Evolutionary conservation across 2,797 vertebrate genomes (phyloP), one percentile per base, ranked within the genome.

Genomic region (Micrastur ruficollis): DNA sequence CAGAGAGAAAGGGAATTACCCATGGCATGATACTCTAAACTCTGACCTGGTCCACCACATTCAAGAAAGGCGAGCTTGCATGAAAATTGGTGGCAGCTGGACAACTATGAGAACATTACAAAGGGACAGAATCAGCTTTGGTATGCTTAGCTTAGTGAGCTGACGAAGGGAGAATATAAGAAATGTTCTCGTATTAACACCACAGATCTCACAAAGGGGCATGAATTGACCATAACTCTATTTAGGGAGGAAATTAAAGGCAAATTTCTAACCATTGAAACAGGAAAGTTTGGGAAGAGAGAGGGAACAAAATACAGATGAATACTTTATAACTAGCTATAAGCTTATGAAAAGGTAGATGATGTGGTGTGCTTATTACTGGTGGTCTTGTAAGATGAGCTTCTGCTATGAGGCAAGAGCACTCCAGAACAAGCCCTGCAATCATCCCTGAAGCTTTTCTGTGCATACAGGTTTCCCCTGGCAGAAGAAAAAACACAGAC

Each of bases 361-460:
- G 3, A 84, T 15, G 9, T 42, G 13, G 13, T n/a, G 8, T 44
- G 10, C 11, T 40, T 65, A 72, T 18, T 31, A 76, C 6, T 29
- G 8, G 31, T 46, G 11, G 16, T 36, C 5, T 63, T 44, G 36
- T 4, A n/a, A 1, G 65, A 63, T 32, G 7, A 91, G n/a, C 12
- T 50, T 79, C 31, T 75, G 34, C 42, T 70, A 16, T 3, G 3
- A 27, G 3, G 6, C 44, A 73, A n/a, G 4, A 26, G 8, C 0
- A 0, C 31, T 89, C 32, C 55, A 50, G 31, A 93, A 72, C 7
- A 63, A 40, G 22, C 11, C 25, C 22, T 20, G 23, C 20, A 38
- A 40, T 27, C 25, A 53, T 8, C 21, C 32, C 61, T 63, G 27
- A 55, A n/a, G 13, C 12, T 81, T 7, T 81, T 63, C 7, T 9